Evolutionary conservation across 2,113 vertebrate species (phyloP), one percentile per base, ranked within the genome.

Genomic region (Bubo scandiacus): DNA sequence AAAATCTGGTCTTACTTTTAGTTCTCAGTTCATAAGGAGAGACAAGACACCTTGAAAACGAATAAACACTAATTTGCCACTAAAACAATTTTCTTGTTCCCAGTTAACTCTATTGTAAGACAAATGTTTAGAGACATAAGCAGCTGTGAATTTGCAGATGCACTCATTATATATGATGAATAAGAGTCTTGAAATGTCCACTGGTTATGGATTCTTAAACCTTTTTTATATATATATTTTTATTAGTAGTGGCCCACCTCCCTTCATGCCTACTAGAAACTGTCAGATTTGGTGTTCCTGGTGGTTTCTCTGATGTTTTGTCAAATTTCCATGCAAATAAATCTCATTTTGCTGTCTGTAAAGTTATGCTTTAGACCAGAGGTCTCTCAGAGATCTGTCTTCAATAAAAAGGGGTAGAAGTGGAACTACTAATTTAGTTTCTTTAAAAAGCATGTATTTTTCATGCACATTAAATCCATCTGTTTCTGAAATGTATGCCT

Each of bases 391-490:
- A 96, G 88, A 78, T 98, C 98, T 98, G 98, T 98, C 97, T 98
- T 98, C 98, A 98, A 98, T 98, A 98, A 98, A 98, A 98, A 97
- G 95, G 97, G 91, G 95, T 98, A 98, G 97, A 98, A 98, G 92
- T 98, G 85, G 97, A 98, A 97, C 98, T 98, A 98, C 98, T 99
- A 98, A 99, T 99, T 99, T 98, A 97, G 97, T 97, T 98, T 97
- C 95, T 98, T 98, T 98, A 97, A 98, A 98, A 98, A 97, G 96
- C 96, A 98, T 98, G 96, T 98, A 98, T 98, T 98, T 98, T 98
- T 98, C 96, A 98, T 98, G 97, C 98, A 98, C 98, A 98, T 99
- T 98, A 98, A 98, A 98, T 98, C 98, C 98, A 98, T 99, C 98
- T 99, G 98, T 98, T 98, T 96, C 96, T 97, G 96, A 98, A 98